Conservation (phyloP, 1,140 invertebrate genomes). For the Drosophila lini region DNA sequence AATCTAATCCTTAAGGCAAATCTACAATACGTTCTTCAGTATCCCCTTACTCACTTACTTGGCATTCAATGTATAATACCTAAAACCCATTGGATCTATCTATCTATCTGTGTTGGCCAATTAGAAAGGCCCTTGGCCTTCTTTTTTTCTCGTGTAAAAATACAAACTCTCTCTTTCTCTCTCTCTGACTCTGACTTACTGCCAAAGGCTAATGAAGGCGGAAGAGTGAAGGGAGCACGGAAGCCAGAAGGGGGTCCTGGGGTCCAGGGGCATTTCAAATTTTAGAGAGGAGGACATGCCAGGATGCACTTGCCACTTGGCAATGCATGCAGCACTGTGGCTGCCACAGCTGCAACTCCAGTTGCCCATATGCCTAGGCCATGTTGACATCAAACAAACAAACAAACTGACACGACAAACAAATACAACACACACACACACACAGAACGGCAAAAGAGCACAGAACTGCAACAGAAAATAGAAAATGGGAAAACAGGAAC, state of each 20-base stretch:
- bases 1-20: background rate
- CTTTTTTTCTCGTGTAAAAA: slow-evolving; percentile 8
- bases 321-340: slow-evolving; percentile 45
- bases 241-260: slow-evolving; percentile 9
- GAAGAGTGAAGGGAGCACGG: slow-evolving; percentile 20
- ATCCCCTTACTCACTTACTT: background rate
- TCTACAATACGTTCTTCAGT: background rate
- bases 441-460: slow-evolving; percentile 62
- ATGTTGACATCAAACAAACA: slow-evolving; percentile 79
- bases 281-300: slow-evolving; percentile 46
- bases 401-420: slow-evolving; percentile 63
- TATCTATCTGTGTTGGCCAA: background rate
- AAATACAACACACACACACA: slow-evolving; percentile 49
- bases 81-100: background rate
- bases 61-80: background rate
- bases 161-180: background rate
- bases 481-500: slow-evolving; percentile 22
- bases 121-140: background rate
- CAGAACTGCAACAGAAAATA: slow-evolving; percentile 35
- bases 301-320: slow-evolving; percentile 71
- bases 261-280: slow-evolving; percentile 7
- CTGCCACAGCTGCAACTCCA: slow-evolving; percentile 19
- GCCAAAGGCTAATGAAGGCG: slow-evolving; percentile 80
- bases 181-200: slow-evolving; percentile 63
- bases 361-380: slow-evolving; percentile 61